phyloP scores from a whole-genome alignment of 2,113 vertebrate genomes.

The Odobenus rosmarus region DNA sequence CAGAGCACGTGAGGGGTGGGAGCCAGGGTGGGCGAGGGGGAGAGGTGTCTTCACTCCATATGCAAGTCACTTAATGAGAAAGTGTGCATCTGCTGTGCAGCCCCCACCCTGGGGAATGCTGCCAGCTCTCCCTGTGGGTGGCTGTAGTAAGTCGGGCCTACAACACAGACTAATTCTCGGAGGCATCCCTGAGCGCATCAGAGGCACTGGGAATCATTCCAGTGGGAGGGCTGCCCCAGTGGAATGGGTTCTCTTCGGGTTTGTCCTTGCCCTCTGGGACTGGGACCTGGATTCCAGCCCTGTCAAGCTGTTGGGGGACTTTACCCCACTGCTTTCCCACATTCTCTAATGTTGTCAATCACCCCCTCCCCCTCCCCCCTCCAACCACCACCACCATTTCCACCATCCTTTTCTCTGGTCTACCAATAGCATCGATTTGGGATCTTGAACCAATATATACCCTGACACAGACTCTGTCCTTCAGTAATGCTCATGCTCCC shows the following conservation, averaged over 20 bases:
- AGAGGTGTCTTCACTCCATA: constrained; percentile 71
- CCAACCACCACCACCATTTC: background rate
- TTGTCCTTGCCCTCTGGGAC: too few species aligned
- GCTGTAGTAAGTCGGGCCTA: constrained; percentile 6
- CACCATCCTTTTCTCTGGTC: background rate
- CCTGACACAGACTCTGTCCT: background rate
- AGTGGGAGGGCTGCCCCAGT: background rate
- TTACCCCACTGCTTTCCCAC: too few species aligned
- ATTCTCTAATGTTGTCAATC: background rate
- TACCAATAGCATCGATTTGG: background rate
- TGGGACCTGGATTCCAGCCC: background rate
- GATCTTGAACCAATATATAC: background rate
- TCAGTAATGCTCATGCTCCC: background rate
- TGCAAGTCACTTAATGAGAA: constrained; percentile 78
- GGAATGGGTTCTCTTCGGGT: background rate
- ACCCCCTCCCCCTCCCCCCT: too few species aligned
- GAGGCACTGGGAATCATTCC: background rate
- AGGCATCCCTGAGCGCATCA: background rate
- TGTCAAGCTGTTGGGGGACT: accelerated
- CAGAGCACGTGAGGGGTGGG: background rate
- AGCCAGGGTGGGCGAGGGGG: background rate
- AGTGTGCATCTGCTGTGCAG: constrained; percentile 64
- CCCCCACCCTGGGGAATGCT: constrained; percentile 38
- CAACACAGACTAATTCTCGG: background rate
- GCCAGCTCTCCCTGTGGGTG: constrained; percentile 64